A percentile compares a stretch with the other conserved stretches of the same genome.
Conservation (phyloP, 2,797 vertebrate genomes). For the Hozukius guyotensis region DNA sequence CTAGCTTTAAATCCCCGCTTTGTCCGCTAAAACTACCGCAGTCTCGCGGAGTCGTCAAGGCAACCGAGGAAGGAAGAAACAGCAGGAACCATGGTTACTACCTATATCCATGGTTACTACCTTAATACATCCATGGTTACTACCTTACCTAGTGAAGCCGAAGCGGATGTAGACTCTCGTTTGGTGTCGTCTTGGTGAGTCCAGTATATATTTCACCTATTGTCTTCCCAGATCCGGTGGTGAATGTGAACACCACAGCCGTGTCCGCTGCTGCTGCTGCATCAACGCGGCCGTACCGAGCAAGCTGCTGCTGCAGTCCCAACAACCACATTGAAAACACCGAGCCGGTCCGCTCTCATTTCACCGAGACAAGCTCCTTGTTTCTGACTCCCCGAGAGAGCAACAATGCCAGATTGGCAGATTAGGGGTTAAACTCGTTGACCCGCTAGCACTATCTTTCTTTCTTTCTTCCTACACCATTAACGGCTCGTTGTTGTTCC, state of each 20-base stretch:
- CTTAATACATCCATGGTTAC: too few relatives aligned
- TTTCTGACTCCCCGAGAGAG: not conserved
- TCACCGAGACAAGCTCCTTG: conserved; percentile 18
- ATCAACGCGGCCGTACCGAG: conserved; percentile 69
- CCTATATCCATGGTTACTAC: too few relatives aligned
- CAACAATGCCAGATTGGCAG: not conserved
- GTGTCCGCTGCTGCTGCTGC: conserved; percentile 31
- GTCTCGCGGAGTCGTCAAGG: conserved; percentile 51
- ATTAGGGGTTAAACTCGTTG: conserved; percentile 55
- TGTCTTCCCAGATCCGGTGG: conserved; percentile 69
- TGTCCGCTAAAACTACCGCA: conserved; percentile 67
- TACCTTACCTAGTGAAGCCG: conserved; percentile 55
- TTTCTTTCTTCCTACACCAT: not conserved
- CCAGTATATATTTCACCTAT: conserved; percentile 57
- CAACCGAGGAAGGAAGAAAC: conserved; percentile 22
- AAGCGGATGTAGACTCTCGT: conserved; percentile 37
- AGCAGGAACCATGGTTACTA: too few relatives aligned
- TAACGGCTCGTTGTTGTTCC: not conserved
- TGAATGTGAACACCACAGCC: conserved; percentile 47
- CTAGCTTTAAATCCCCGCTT: conserved; percentile 40
- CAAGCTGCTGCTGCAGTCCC: conserved; percentile 25
- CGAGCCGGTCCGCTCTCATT: conserved; percentile 42
- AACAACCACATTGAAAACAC: conserved; percentile 36
- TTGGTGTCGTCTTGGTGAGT: conserved; percentile 13
- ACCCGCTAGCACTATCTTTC: conserved; percentile 35